phyloP scores from a whole-genome alignment of 2,797 vertebrate genomes.

The Discoglossus pictus region DNA sequence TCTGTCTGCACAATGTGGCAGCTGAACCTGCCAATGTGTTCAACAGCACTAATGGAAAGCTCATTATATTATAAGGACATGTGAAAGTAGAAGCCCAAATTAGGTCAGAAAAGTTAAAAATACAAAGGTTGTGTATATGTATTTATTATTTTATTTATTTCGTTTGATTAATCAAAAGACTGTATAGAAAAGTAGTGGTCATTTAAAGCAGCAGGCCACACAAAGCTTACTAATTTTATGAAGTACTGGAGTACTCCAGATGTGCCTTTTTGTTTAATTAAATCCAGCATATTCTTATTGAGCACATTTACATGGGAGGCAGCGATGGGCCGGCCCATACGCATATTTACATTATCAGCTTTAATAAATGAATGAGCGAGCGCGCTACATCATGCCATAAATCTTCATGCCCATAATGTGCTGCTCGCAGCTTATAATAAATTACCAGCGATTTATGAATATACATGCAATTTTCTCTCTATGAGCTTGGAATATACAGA shows the following conservation, averaged over 20 bases:
- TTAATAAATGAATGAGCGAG: constrained; percentile 83
- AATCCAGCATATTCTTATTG: constrained; percentile 76
- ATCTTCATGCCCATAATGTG: constrained; percentile 73
- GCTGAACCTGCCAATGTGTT: too few species aligned
- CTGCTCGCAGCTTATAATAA: constrained; percentile 64
- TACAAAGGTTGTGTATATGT: too few species aligned
- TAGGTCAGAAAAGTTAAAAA: too few species aligned
- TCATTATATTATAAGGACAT: too few species aligned
- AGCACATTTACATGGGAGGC: constrained; percentile 79
- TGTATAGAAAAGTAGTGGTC: too few species aligned
- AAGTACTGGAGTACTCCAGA: constrained; percentile 51
- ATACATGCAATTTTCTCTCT: constrained; percentile 6
- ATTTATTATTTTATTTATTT: too few species aligned
- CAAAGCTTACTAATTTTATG: constrained; percentile 5
- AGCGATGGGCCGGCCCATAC: constrained; percentile 67
- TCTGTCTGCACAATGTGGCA: too few species aligned
- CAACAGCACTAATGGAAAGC: too few species aligned
- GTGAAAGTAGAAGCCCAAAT: too few species aligned
- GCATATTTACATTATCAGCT: constrained; percentile 77
- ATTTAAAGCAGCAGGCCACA: too few species aligned
- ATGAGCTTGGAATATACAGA: background rate
- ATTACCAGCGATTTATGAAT: constrained; percentile 54
- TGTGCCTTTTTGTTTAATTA: constrained; percentile 80
- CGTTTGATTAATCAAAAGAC: too few species aligned
- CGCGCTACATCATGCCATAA: constrained; percentile 74